phyloP scores from a whole-genome alignment of 2,113 vertebrate genomes.

The Ictalurus punctatus region DNA sequence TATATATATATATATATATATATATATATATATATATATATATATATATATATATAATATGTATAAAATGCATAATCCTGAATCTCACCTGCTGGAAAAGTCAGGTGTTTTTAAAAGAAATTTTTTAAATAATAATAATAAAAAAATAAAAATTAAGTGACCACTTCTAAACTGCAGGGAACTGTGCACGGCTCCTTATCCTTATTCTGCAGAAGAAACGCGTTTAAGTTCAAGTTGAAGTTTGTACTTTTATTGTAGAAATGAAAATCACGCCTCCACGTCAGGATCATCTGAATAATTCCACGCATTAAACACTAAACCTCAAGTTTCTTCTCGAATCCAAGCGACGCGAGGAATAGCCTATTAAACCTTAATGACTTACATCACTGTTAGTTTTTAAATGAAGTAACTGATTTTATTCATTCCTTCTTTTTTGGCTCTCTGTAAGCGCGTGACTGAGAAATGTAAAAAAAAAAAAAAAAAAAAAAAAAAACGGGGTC shows the following conservation, averaged over 20 bases:
- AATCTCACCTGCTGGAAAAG: not conserved
- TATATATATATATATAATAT: too few relatives aligned
- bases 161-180: not conserved
- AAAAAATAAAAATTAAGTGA: too few relatives aligned
- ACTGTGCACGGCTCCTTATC: not conserved
- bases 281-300: not conserved
- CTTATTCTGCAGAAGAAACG: not conserved
- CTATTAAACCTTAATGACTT: not conserved
- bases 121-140: too few relatives aligned
- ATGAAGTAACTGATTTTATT: not conserved
- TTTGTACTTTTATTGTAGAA: not conserved
- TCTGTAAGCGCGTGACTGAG: not conserved
- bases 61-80: too few relatives aligned
- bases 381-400: not conserved
- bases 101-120: not conserved
- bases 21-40: too few relatives aligned
- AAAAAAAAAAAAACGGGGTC: not conserved
- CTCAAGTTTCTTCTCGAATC: not conserved
- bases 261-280: not conserved
- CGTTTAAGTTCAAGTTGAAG: not conserved
- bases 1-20: too few relatives aligned
- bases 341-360: not conserved
- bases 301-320: not conserved
- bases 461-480: too few relatives aligned
- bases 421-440: not conserved